A percentile compares a stretch with the other conserved stretches of the same genome.
Evolutionary conservation across 2,113 vertebrate genomes (phyloP).

Genomic region (Pseudolaguvia tuberculata): DNA sequence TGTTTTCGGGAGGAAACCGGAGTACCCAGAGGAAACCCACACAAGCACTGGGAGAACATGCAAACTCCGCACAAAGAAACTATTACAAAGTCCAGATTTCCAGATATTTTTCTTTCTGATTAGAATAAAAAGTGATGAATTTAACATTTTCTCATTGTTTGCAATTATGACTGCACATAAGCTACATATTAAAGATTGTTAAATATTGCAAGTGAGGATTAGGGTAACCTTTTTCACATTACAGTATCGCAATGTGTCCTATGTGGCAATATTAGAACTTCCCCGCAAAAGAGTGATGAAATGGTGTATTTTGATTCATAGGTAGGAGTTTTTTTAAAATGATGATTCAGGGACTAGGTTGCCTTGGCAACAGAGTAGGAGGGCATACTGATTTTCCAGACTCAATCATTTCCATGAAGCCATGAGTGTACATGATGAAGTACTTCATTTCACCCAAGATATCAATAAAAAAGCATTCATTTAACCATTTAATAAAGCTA

Average conservation of each 20-base stretch:
- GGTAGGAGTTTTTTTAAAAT: constrained; percentile 20
- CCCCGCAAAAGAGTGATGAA: neutral
- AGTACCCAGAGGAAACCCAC: no score
- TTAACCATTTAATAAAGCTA: no score
- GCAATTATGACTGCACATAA: neutral
- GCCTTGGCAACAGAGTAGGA: constrained; percentile 16
- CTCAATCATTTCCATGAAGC: constrained; percentile 12
- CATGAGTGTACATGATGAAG: constrained; percentile 10
- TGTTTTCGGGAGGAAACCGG: no score
- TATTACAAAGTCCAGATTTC: constrained; percentile 11
- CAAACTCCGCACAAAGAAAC: no score
- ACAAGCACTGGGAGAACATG: no score
- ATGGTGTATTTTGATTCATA: neutral
- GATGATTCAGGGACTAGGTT: constrained; percentile 31
- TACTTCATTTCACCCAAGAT: neutral
- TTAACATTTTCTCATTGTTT: neutral
- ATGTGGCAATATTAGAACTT: constrained; percentile 31
- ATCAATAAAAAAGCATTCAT: no score
- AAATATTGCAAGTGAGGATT: constrained; percentile 11
- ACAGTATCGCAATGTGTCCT: constrained; percentile 10
- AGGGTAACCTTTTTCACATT: neutral
- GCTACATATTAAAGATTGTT: neutral
- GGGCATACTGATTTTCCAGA: neutral
- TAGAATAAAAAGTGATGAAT: neutral
- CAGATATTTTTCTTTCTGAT: neutral